A percentile compares a stretch with the other conserved stretches of the same genome.
Evolutionary conservation across 2,888 invertebrate species (phyloP).

Genomic region (Conomelus anceps): DNA sequence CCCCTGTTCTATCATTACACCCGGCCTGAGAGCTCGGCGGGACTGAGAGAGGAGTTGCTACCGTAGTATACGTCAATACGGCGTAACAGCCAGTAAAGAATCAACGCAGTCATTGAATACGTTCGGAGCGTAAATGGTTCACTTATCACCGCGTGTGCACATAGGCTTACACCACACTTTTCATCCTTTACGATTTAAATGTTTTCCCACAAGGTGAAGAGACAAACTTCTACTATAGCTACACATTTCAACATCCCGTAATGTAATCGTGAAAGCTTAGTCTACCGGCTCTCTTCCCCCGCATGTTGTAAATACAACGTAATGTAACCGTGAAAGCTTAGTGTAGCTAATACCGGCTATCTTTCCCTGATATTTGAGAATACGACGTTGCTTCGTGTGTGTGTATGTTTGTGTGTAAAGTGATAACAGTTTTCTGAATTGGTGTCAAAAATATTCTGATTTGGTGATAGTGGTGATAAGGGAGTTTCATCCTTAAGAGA

Average conservation of each 20-base stretch:
- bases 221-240: background rate
- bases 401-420: background rate
- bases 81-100: background rate
- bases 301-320: background rate
- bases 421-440: background rate
- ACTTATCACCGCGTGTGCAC: background rate
- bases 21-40: background rate
- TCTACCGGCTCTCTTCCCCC: background rate
- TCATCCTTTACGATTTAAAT: background rate
- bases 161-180: background rate
- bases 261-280: background rate
- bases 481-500: background rate
- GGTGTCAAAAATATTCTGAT: background rate
- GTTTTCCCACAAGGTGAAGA: background rate
- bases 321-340: background rate
- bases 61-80: background rate
- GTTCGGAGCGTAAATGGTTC: background rate
- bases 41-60: background rate
- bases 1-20: background rate
- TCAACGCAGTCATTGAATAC: background rate
- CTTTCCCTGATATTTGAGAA: background rate
- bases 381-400: background rate
- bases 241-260: background rate
- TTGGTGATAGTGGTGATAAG: no score
- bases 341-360: background rate